phyloP scores from a whole-genome alignment of 2,888 invertebrate species.

The Ditula angustiorana region DNA sequence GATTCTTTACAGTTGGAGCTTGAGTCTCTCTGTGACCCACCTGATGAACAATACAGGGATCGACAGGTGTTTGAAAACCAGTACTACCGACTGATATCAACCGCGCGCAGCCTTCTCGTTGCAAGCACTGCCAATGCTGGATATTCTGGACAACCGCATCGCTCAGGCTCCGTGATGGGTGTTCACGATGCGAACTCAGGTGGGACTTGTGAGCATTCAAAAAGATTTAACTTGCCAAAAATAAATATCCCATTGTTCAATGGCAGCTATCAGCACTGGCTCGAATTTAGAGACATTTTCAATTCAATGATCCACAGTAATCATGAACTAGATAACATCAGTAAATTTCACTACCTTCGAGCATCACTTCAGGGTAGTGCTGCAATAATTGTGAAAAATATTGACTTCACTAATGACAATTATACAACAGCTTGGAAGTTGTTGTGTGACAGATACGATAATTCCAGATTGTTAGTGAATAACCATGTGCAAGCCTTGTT shows the following conservation, averaged over 20 bases:
- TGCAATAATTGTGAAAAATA: background rate
- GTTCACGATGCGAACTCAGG: too few relatives aligned
- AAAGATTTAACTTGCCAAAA: background rate
- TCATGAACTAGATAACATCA: background rate
- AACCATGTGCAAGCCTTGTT: too few relatives aligned
- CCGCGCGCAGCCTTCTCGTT: constrained; percentile 1
- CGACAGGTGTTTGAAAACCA: background rate
- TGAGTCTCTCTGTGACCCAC: background rate
- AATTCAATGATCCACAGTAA: background rate
- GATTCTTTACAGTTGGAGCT: constrained; percentile 4
- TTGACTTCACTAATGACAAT: background rate
- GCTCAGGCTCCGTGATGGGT: too few relatives aligned
- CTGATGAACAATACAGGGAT: constrained; percentile 1
- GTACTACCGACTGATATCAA: constrained; percentile 4
- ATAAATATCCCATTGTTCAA: background rate
- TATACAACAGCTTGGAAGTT: constrained; percentile 15
- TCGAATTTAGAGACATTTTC: constrained; percentile 1
- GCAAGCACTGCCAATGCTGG: too few relatives aligned
- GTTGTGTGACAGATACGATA: too few relatives aligned
- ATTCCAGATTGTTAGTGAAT: too few relatives aligned
- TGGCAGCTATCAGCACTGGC: constrained; percentile 13
- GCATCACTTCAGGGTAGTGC: constrained; percentile 5
- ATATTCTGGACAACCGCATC: too few relatives aligned
- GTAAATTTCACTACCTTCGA: constrained; percentile 11
- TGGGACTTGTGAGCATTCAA: background rate